Evolutionary conservation across 2,113 vertebrate species (phyloP).

Genomic region (Ursus arctos): DNA sequence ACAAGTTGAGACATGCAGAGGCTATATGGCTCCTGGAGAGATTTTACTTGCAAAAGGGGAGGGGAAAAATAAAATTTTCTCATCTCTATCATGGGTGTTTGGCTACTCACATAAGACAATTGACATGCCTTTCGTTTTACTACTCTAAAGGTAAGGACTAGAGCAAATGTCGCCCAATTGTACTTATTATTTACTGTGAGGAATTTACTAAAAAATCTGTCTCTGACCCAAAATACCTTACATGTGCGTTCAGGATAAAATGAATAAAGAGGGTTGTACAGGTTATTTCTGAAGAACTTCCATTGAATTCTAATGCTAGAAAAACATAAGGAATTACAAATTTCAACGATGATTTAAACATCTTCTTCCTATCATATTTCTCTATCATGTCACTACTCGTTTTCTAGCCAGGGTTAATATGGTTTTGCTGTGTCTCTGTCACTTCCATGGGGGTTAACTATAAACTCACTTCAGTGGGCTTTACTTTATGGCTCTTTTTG

Average conservation of each 20-base stretch:
- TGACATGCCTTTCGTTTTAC: not conserved
- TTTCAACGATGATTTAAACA: not conserved
- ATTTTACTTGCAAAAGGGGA: not conserved
- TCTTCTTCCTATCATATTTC: not conserved
- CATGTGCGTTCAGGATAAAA: not conserved
- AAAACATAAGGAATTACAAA: not conserved
- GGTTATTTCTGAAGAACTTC: not conserved
- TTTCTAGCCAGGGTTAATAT: not conserved
- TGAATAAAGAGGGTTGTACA: not conserved
- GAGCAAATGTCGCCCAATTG: not conserved
- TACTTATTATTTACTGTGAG: not conserved
- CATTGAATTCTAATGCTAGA: not conserved
- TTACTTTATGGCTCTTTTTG: slow-evolving; percentile 9
- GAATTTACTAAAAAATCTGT: not conserved
- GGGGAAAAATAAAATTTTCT: not conserved
- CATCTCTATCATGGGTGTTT: not conserved
- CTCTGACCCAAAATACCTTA: not conserved
- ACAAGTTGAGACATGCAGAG: not conserved
- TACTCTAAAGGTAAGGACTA: not conserved
- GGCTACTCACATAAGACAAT: not conserved
- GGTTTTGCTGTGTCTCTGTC: not conserved
- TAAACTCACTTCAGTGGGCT: not conserved
- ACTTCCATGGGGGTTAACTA: not conserved
- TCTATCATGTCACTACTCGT: not conserved
- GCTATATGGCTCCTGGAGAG: not conserved